Evolutionary conservation across 2,888 invertebrate genomes (phyloP), one percentile per base, ranked within the genome.

Genomic region (Saturnia pavonia): DNA sequence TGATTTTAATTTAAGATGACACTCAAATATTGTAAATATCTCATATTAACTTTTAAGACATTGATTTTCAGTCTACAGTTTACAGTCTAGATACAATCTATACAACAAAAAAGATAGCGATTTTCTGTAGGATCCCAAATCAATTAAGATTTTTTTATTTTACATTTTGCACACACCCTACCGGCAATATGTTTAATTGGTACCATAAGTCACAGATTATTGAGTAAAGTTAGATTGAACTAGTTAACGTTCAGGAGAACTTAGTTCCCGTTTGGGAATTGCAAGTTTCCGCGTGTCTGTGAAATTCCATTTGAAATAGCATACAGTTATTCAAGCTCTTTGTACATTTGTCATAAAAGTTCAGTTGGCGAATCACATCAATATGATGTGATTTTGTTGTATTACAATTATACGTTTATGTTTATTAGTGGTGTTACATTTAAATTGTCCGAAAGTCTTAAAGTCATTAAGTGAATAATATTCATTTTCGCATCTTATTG

Each of bases 251-350:
- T 40, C 16, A 25, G 19, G 43, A 48, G n/a, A 69, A 71, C 69
- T 71, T 71, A 48, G 57, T 70, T 68, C 48, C 67, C 66, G 43
- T 57, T 25, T 54, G 68, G 68, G 70, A 72, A 34, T 67, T 70
- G 70, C 72, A 65, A 72, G 42, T 69, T 70, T 65, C 70, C 48
- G 48, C 68, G 67, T 63, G 66, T 72, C 69, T 69, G 57, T 45
- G 65, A 68, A 70, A 72, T 70, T 70, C 54, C 66, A 70, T 69
- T 70, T 51, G 68, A 65, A 70, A 68, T 68, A 45, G 54, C 48
- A 72, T 72, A 66, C 66, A 69, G 66, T 34, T 34, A 68, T 68
- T 70, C 42, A 69, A 72, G 68, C 68, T 65, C 19, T 70, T 70
- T 69, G 65, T 69, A 65, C 45, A 66, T 70, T 68, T 68, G 63